Conservation (phyloP, 2,113 vertebrate species). For the Astur gentilis region DNA sequence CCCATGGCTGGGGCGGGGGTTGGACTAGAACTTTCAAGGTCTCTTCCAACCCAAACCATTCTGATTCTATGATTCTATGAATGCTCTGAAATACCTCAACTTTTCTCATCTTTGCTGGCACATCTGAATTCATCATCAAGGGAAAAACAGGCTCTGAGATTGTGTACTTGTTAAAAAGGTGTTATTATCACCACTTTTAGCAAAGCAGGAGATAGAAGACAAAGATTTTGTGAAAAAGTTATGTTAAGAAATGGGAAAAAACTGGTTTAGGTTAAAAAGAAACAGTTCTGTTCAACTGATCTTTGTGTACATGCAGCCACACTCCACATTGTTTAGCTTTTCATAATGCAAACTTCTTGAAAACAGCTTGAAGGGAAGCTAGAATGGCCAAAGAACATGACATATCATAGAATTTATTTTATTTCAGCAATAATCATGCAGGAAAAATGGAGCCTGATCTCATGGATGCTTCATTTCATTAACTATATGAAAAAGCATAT, state of each 20-base stretch:
- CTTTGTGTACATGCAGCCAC: background rate
- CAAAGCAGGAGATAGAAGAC: background rate
- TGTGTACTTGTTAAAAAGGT: background rate
- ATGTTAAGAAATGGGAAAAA: background rate
- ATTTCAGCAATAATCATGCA: background rate
- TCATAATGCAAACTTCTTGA: background rate
- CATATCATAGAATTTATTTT: background rate
- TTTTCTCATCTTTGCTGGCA: background rate
- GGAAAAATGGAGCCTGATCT: background rate
- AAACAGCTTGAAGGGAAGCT: background rate
- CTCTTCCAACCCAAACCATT: background rate
- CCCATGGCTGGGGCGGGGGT: background rate
- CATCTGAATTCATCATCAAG: background rate
- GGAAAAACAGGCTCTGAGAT: background rate
- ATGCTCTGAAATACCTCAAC: background rate
- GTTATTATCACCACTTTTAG: background rate
- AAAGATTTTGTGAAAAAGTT: background rate
- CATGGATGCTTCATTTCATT: background rate
- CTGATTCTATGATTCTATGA: background rate
- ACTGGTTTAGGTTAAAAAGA: background rate
- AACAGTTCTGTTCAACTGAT: background rate
- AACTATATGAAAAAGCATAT: background rate
- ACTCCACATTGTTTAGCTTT: background rate
- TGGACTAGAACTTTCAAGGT: background rate
- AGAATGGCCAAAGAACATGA: background rate